phyloP scores from a whole-genome alignment of 2,113 vertebrate species.

The Cavia aperea region DNA sequence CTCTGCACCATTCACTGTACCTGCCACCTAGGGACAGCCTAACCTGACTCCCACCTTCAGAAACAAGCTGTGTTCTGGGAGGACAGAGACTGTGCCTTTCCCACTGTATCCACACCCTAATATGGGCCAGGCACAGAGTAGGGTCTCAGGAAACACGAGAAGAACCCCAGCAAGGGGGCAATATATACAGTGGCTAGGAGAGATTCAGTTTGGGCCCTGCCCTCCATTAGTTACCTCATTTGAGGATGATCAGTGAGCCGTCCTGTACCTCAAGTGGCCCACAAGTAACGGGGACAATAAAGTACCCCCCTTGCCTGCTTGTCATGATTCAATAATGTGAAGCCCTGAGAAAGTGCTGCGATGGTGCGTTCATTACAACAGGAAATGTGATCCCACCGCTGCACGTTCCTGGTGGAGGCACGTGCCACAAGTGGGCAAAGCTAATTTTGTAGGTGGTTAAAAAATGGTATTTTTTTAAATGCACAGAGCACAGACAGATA shows the following conservation, averaged over 20 bases:
- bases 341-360: not conserved
- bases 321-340: not conserved
- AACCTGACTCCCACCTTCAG: not conserved
- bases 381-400: not conserved
- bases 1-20: not conserved
- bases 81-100: not conserved
- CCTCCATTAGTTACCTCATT: not conserved
- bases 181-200: accelerated
- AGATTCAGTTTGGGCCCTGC: not conserved
- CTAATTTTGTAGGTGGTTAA: not conserved
- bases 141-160: not conserved
- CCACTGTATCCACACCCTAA: not conserved
- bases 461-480: not conserved
- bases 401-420: not conserved
- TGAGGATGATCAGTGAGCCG: not conserved
- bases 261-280: not conserved
- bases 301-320: not conserved
- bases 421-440: not conserved
- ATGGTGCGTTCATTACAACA: not conserved
- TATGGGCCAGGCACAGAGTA: not conserved
- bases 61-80: not conserved
- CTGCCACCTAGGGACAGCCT: not conserved
- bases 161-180: not conserved
- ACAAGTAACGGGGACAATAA: not conserved
- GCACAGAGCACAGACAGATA: not conserved